These are phyloP conservation scores for Dorcus hopei DNA, from an alignment of 2,888 invertebrate species.

Conservation along the genomic window DNA sequence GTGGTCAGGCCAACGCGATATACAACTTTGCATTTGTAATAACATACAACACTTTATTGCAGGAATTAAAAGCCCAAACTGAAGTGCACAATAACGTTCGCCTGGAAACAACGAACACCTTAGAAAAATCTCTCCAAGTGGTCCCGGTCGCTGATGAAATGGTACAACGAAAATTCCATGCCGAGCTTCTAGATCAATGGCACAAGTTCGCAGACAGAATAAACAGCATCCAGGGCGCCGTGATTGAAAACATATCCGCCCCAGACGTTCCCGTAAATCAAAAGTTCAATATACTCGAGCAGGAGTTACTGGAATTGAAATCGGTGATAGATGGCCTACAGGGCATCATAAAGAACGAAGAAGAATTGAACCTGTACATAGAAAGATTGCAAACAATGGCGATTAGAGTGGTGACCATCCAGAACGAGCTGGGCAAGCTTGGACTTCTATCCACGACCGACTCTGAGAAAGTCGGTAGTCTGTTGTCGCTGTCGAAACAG, in stretches of 20 bases:
- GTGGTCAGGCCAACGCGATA: too few species aligned
- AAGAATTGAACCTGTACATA: conserved; percentile 77
- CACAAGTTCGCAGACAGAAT: conserved; percentile 62
- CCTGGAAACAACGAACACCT: conserved; percentile 67
- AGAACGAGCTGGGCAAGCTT: conserved; percentile 74
- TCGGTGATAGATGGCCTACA: conserved; percentile 67
- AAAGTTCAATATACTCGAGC: conserved; percentile 70
- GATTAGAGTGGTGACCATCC: conserved; percentile 71
- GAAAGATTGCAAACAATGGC: conserved; percentile 77
- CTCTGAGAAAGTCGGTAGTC: conserved; percentile 72
- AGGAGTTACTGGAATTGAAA: conserved; percentile 73
- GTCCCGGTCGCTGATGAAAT: conserved; percentile 82
- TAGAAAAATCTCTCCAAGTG: conserved; percentile 75
- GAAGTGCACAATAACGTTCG: conserved; percentile 78
- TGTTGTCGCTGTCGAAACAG: conserved; percentile 67
- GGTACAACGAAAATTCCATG: conserved; percentile 74
- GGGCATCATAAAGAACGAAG: conserved; percentile 78
- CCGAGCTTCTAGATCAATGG: conserved; percentile 77
- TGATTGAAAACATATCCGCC: conserved; percentile 69
- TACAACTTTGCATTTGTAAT: too few species aligned
- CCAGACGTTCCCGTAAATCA: conserved; percentile 72
- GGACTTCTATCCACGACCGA: conserved; percentile 71
- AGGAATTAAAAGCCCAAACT: conserved; percentile 81
- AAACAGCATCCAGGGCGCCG: conserved; percentile 62
- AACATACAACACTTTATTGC: too few species aligned